Percentiles rank a stretch among this genome's conserved stretches.
Evolutionary conservation across 2,888 invertebrate species (phyloP).

Genomic region (Serrognathus titanus): DNA sequence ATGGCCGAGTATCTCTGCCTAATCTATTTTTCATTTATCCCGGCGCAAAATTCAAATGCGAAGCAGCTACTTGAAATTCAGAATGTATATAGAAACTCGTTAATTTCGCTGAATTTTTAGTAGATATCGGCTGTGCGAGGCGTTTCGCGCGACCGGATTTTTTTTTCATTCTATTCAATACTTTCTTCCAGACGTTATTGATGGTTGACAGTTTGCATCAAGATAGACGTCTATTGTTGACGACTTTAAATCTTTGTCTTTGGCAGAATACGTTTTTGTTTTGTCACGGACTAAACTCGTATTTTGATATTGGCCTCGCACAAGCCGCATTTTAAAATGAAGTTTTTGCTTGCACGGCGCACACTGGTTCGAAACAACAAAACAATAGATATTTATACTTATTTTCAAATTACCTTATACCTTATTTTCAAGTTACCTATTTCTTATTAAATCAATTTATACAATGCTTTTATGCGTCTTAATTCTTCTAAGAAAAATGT

Average conservation of each 20-base stretch:
- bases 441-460: too few relatives aligned
- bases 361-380: too few relatives aligned
- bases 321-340: too few relatives aligned
- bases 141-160: too few relatives aligned
- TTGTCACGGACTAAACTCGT: constrained; percentile 15
- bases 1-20: constrained; percentile 36
- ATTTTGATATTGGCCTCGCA: too few relatives aligned
- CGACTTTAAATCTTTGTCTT: constrained; percentile 42
- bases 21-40: constrained; percentile 27
- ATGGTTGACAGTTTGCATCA: constrained; percentile 46
- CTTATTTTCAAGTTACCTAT: too few relatives aligned
- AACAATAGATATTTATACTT: too few relatives aligned
- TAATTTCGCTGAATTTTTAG: constrained; percentile 30
- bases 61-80: constrained; percentile 31
- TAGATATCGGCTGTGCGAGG: too few relatives aligned
- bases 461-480: too few relatives aligned
- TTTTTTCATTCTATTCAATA: constrained; percentile 11
- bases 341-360: too few relatives aligned
- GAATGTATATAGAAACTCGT: constrained; percentile 36
- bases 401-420: too few relatives aligned
- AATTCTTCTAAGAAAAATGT: too few relatives aligned
- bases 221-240: constrained; percentile 44
- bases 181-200: constrained; percentile 37
- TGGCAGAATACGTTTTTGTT: constrained; percentile 30
- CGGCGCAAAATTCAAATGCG: constrained; percentile 28